These are phyloP conservation scores for Epizoanthus stellaris DNA, from an alignment of 92 coral and sea anemone genomes.

Conservation along the genomic window DNA sequence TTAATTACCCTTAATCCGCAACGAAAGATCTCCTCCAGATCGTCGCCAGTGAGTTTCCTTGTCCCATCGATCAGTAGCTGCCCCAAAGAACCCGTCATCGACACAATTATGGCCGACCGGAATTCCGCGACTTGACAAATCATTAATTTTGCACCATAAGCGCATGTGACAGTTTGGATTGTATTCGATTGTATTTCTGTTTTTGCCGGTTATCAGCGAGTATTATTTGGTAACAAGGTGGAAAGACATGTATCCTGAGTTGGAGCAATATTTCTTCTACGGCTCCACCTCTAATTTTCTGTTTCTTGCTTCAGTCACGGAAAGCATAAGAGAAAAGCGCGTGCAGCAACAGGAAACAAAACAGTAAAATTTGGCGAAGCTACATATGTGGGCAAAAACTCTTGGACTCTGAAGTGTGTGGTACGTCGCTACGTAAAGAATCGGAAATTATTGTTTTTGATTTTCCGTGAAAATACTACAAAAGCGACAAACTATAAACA, in stretches of 20 bases:
- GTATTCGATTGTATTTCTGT: slow-evolving; percentile 5
- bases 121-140: slow-evolving; percentile 30
- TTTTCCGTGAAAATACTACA: too few relatives aligned
- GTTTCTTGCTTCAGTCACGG: not conserved
- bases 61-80: slow-evolving; percentile 40
- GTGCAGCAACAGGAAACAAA: too few relatives aligned
- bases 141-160: slow-evolving; percentile 30
- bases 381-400: too few relatives aligned
- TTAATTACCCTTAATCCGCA: slow-evolving; percentile 36
- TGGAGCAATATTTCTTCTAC: not conserved
- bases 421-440: too few relatives aligned
- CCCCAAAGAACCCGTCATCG: slow-evolving; percentile 37
- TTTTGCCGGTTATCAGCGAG: slow-evolving; percentile 27
- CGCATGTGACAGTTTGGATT: slow-evolving; percentile 33
- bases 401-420: too few relatives aligned
- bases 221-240: slow-evolving; percentile 35
- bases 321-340: not conserved
- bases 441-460: too few relatives aligned
- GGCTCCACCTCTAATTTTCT: not conserved
- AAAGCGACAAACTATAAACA: too few relatives aligned
- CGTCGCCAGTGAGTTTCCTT: slow-evolving; percentile 32
- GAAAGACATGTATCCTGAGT: slow-evolving; percentile 6
- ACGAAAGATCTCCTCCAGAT: slow-evolving; percentile 22
- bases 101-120: slow-evolving; percentile 31
- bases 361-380: too few relatives aligned